Conservation (phyloP, 1,140 invertebrate genomes). For the Rhyzopertha dominica region DNA sequence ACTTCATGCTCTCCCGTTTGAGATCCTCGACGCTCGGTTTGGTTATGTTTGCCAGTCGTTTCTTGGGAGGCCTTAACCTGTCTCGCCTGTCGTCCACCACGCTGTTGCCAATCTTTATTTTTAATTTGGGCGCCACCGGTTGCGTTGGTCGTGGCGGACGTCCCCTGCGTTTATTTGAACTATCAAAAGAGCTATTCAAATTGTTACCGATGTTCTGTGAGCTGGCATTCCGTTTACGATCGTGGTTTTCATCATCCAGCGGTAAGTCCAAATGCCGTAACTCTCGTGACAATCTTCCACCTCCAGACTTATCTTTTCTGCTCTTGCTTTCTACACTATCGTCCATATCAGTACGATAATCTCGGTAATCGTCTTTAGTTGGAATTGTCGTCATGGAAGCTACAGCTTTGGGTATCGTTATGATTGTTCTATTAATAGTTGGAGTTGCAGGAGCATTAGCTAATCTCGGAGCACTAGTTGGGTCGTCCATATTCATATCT, state of each 20-base stretch:
- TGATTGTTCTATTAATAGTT: slow-evolving; percentile 63
- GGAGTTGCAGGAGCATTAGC: slow-evolving; percentile 55
- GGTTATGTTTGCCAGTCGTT: slow-evolving; percentile 56
- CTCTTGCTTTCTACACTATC: slow-evolving; percentile 62
- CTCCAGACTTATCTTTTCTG: slow-evolving; percentile 53
- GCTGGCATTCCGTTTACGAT: slow-evolving; percentile 46
- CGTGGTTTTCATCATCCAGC: slow-evolving; percentile 46
- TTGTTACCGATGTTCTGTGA: slow-evolving; percentile 47
- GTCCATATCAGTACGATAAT: slow-evolving; percentile 47
- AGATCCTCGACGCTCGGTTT: slow-evolving; percentile 71
- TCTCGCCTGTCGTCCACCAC: slow-evolving; percentile 50
- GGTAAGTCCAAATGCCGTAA: slow-evolving; percentile 51
- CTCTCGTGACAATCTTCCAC: slow-evolving; percentile 50
- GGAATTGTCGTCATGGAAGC: slow-evolving; percentile 80
- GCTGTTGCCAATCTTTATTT: slow-evolving; percentile 73
- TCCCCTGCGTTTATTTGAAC: slow-evolving; percentile 52
- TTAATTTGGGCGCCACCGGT: slow-evolving; percentile 63
- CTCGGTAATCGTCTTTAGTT: slow-evolving; percentile 75
- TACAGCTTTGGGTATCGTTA: slow-evolving; percentile 80
- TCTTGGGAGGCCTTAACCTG: slow-evolving; percentile 72
- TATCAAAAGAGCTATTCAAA: slow-evolving; percentile 28
- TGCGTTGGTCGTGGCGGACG: slow-evolving; percentile 45
- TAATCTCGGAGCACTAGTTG: slow-evolving; percentile 47
- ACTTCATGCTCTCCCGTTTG: slow-evolving; percentile 81
- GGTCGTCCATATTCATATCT: slow-evolving; percentile 78